phyloP scores from a whole-genome alignment of 2,113 vertebrate species.

The Lampris incognitus region DNA sequence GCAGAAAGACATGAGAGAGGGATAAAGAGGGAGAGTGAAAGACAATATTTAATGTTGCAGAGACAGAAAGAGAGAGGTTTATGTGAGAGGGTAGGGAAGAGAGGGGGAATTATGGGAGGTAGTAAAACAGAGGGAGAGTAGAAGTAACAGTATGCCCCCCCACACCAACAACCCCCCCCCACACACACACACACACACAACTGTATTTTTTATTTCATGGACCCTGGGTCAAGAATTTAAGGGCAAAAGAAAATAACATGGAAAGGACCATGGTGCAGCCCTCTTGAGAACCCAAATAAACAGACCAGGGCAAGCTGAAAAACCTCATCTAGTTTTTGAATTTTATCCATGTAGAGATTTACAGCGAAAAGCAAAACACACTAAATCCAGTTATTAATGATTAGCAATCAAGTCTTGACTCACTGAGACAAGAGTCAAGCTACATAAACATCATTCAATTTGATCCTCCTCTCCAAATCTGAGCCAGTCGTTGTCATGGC shows the following conservation, averaged over 20 bases:
- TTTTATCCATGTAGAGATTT: not conserved
- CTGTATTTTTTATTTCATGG: conserved; percentile 5
- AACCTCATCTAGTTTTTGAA: not conserved
- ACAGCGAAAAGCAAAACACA: conserved; percentile 16
- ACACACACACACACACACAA: too few relatives aligned
- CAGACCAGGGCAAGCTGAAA: not conserved
- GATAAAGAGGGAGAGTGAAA: too few relatives aligned
- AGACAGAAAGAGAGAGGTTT: not conserved
- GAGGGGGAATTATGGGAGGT: too few relatives aligned
- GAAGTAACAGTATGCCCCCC: too few relatives aligned
- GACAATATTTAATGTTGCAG: too few relatives aligned
- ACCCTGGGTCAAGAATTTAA: conserved; percentile 4
- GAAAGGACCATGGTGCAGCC: not conserved
- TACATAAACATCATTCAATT: conserved; percentile 41
- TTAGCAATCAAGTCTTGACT: conserved; percentile 7
- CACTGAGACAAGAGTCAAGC: not conserved
- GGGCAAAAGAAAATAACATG: not conserved
- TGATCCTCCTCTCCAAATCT: conserved; percentile 10
- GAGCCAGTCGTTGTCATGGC: not conserved
- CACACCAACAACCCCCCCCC: too few relatives aligned
- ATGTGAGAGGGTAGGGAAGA: too few relatives aligned
- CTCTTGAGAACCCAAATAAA: conserved; percentile 16
- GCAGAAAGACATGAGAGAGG: not conserved
- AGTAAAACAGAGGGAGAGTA: too few relatives aligned
- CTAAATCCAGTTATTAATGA: not conserved